Conservation (phyloP, 2,797 vertebrate species). For the Ambastaia sidthimunki region DNA sequence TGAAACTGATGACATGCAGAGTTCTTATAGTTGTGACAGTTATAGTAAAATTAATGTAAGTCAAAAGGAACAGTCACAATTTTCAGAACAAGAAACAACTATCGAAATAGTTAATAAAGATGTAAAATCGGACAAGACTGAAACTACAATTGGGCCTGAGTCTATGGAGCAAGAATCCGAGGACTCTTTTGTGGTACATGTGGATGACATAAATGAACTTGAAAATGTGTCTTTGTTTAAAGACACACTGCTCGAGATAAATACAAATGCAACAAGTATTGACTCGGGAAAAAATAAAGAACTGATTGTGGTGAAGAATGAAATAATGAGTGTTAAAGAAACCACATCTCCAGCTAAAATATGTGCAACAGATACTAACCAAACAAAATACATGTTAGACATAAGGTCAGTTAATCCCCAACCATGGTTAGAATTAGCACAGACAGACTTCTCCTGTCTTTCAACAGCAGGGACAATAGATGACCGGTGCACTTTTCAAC, state of each 20-base stretch:
- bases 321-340: slow-evolving; percentile 31
- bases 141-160: slow-evolving; percentile 23
- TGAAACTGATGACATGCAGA: slow-evolving; percentile 32
- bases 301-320: slow-evolving; percentile 23
- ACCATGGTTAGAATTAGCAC: slow-evolving; percentile 41
- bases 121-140: slow-evolving; percentile 23
- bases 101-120: slow-evolving; percentile 39
- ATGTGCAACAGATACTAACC: slow-evolving; percentile 32
- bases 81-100: slow-evolving; percentile 37
- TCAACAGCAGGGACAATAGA: slow-evolving; percentile 42
- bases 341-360: slow-evolving; percentile 28
- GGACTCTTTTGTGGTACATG: background rate
- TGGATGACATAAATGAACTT: slow-evolving; percentile 25
- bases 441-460: slow-evolving; percentile 25
- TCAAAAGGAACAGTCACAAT: slow-evolving; percentile 37
- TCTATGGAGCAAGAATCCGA: slow-evolving; percentile 42
- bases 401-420: slow-evolving; percentile 38
- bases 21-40: slow-evolving; percentile 31
- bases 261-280: slow-evolving; percentile 11
- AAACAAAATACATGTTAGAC: slow-evolving; percentile 35
- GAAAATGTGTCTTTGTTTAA: slow-evolving; percentile 36
- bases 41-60: slow-evolving; percentile 21
- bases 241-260: slow-evolving; percentile 28
- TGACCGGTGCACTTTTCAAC: slow-evolving; percentile 55
- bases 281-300: slow-evolving; percentile 37